A percentile compares a stretch with the other conserved stretches of the same genome.
phyloP scores from a whole-genome alignment of 2,113 vertebrate species.

The Capricornis sumatraensis region DNA sequence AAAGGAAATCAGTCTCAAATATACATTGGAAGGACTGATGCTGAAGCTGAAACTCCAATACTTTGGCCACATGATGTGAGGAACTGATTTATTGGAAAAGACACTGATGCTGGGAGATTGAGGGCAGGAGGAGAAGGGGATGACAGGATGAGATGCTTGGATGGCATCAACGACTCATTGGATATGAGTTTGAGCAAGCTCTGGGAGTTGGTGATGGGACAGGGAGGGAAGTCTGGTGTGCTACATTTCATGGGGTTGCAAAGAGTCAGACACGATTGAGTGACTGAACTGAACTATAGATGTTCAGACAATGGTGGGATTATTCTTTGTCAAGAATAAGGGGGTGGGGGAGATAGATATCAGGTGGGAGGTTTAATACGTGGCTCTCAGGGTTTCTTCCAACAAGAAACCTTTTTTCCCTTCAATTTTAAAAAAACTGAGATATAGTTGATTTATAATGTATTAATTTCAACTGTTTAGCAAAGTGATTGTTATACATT shows the following conservation, averaged over 20 bases:
- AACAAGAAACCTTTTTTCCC: not conserved
- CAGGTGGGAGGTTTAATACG: not conserved
- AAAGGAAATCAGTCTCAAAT: not conserved
- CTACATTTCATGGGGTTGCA: not conserved
- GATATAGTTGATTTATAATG: not conserved
- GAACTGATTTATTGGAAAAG: not conserved
- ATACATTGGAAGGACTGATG: not conserved
- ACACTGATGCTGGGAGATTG: not conserved
- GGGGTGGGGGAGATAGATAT: not conserved
- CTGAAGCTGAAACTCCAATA: not conserved
- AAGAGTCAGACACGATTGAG: not conserved
- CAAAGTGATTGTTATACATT: not conserved
- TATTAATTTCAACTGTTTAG: not conserved
- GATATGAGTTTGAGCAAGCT: not conserved
- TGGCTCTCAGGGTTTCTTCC: not conserved
- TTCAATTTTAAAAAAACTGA: not conserved
- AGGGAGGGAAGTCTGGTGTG: not conserved
- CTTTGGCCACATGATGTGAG: not conserved
- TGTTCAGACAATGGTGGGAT: not conserved
- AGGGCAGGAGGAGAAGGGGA: not conserved
- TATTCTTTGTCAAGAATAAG: not conserved
- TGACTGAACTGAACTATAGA: not conserved
- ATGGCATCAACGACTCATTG: not conserved
- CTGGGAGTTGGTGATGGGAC: not conserved
- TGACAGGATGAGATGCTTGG: not conserved